Evolutionary conservation across 1,140 invertebrate species (phyloP).

Genomic region (Penaeus indicus): DNA sequence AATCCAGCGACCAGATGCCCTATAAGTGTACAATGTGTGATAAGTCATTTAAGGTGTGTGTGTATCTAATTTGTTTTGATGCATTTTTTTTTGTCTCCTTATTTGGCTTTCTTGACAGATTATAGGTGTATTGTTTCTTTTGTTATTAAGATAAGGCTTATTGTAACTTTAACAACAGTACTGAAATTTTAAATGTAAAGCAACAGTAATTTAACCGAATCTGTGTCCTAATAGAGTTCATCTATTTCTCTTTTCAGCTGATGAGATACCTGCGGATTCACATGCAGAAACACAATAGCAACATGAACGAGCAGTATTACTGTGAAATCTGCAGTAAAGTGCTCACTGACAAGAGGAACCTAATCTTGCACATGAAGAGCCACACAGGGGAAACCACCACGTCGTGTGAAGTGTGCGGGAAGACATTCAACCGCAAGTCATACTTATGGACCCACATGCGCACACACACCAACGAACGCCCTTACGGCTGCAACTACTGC

Average conservation of each 20-base stretch:
- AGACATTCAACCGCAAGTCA: constrained; percentile 48
- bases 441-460: constrained; percentile 59
- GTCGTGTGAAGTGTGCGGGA: constrained; percentile 35
- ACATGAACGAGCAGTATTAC: constrained; percentile 43
- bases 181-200: too few relatives aligned
- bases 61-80: background rate
- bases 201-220: too few relatives aligned
- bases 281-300: constrained; percentile 25
- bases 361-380: constrained; percentile 54
- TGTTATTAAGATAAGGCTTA: too few relatives aligned
- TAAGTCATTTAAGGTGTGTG: constrained; percentile 51
- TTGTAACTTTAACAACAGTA: too few relatives aligned
- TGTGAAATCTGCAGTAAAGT: constrained; percentile 53
- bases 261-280: constrained; percentile 43
- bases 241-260: constrained; percentile 27
- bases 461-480: constrained; percentile 39
- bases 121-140: background rate
- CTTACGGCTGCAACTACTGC: constrained; percentile 51
- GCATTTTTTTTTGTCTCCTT: background rate
- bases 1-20: constrained; percentile 11
- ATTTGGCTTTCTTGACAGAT: background rate
- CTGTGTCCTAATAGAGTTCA: too few relatives aligned
- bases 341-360: constrained; percentile 51
- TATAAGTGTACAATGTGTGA: constrained; percentile 41
- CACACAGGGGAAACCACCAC: constrained; percentile 50